Base-by-base conservation (phyloP, 2,888 invertebrate species). In the Cheilosia urbana region DNA sequence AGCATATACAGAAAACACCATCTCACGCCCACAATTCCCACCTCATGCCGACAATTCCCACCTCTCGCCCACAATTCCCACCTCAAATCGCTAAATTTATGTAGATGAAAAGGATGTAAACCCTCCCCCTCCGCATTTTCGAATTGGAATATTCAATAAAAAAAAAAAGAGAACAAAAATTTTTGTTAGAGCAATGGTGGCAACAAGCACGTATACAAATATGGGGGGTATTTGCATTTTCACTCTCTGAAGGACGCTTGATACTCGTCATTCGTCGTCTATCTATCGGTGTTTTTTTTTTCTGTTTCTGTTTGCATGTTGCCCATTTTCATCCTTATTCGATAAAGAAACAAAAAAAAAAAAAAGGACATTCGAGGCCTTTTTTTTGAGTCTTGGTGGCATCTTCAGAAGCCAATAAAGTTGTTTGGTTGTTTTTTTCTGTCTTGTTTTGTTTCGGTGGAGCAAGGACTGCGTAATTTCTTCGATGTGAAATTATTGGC, bases 131-230 rank as follows among this genome's bases (percentile, higher is more conserved):
- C 58, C 62, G 51, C 66, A 76, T 77, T 72, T 81, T 85, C 77
- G 76, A 81, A 81, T 85, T 81, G 85, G 76, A 81, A 85, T 81
- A 81, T 85, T 85, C 76, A 81, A 81, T 85, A 81, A 73, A 42
- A 55, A 65, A 60, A 17, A 63, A 47, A 60, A 45, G 27, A 42
- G 40, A 40, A 53, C 37, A 49, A 55, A 30, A 30, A 13, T 37
- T 19, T 27, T 1, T 17, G 1, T 11, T 1, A 40, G 37, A 40
- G 5, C 66, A 24, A 53, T 40, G 51, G 37, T 63, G 45, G 53
- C 62, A 60, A 78, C 68, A 57, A 71, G 51, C 69, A 77, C 66
- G 55, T 11, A 76, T 37, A 76, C 55, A 84, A 51, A 75, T 63
- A 77, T 66, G 65, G 19, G 69, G 69, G 58, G 68, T 84, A 81